Conservation (phyloP, 2,797 vertebrate species). For the Siniperca scherzeri region DNA sequence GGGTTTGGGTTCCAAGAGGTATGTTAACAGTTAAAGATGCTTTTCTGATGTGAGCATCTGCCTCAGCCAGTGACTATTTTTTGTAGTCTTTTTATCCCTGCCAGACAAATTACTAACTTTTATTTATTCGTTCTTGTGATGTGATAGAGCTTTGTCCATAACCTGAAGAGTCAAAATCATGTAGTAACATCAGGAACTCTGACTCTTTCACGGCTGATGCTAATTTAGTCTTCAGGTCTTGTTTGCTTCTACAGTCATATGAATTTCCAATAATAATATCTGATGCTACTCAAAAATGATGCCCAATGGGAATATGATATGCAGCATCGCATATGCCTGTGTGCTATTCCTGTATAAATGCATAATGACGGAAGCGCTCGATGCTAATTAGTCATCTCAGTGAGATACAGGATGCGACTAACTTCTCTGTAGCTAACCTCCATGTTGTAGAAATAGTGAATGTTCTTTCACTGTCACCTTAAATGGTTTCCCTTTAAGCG, state of each 20-base stretch:
- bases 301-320: conserved; percentile 26
- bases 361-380: conserved; percentile 40
- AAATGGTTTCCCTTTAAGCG: conserved; percentile 12
- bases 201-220: conserved; percentile 3
- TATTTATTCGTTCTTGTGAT: neutral
- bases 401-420: conserved; percentile 25
- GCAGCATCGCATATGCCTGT: conserved; percentile 11
- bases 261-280: conserved; percentile 26
- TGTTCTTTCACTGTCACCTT: conserved; percentile 40
- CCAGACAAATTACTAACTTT: neutral
- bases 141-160: neutral
- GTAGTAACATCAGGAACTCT: neutral
- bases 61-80: neutral
- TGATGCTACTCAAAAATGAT: conserved; percentile 19
- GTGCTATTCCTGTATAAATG: conserved; percentile 51
- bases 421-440: conserved; percentile 13
- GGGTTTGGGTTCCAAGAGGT: neutral
- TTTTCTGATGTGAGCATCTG: conserved; percentile 4
- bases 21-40: neutral
- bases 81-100: neutral
- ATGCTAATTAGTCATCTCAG: conserved; percentile 63
- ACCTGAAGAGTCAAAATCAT: neutral
- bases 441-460: conserved; percentile 27
- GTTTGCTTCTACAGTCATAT: neutral
- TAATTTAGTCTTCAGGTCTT: neutral